These are phyloP conservation scores for Alligator mississippiensis DNA, from an alignment of 2,113 vertebrate genomes.

Conservation along the genomic window DNA sequence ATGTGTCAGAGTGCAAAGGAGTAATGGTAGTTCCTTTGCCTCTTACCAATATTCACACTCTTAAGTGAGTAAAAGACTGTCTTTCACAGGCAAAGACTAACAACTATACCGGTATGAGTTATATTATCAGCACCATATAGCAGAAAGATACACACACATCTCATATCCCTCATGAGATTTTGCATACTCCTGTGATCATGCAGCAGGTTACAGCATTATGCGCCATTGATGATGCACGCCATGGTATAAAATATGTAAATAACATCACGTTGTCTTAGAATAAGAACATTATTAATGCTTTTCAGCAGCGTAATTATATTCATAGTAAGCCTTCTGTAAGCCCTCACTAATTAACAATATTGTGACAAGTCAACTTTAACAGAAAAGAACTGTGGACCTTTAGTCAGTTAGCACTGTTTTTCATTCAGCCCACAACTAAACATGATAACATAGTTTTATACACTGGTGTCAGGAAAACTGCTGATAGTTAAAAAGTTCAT, in stretches of 20 bases:
- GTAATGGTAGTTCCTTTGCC: slow-evolving; percentile 24
- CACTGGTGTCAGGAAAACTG: slow-evolving; percentile 24
- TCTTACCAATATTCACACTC: neutral
- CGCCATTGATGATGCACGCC: slow-evolving; percentile 55
- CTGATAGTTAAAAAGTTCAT: slow-evolving; percentile 53
- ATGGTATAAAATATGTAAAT: slow-evolving; percentile 66
- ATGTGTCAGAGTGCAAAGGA: slow-evolving; percentile 6
- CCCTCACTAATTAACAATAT: slow-evolving; percentile 74
- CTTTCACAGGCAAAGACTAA: slow-evolving; percentile 15
- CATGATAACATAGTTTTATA: slow-evolving; percentile 14
- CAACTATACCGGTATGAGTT: slow-evolving; percentile 26
- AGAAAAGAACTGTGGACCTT: slow-evolving; percentile 61
- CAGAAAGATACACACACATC: neutral
- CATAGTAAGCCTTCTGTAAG: slow-evolving; percentile 74
- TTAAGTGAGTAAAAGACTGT: slow-evolving; percentile 12
- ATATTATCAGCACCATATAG: slow-evolving; percentile 21
- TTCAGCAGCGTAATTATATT: slow-evolving; percentile 75
- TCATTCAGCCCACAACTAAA: slow-evolving; percentile 57
- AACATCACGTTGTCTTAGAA: slow-evolving; percentile 46
- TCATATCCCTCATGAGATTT: slow-evolving; percentile 10
- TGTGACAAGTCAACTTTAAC: slow-evolving; percentile 74
- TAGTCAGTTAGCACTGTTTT: slow-evolving; percentile 56
- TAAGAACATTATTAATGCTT: slow-evolving; percentile 74
- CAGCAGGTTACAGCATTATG: neutral
- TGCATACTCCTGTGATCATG: slow-evolving; percentile 49